Conservation (phyloP, 2,113 vertebrate genomes). For the Tupaia chinensis region DNA sequence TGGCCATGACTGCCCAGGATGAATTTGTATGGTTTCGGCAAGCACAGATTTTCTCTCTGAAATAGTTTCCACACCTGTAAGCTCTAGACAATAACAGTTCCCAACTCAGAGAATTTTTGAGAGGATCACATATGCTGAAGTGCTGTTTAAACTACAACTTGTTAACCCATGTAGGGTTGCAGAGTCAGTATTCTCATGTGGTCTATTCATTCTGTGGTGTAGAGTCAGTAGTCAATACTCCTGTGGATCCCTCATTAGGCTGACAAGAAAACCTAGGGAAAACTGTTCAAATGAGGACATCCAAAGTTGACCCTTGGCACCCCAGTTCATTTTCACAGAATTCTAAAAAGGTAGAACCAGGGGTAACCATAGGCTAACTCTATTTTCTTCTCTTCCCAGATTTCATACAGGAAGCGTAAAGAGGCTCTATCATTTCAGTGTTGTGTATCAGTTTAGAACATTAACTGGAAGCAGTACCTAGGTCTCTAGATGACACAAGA, state of each 20-base stretch:
- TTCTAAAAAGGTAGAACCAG: neutral
- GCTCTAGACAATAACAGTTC: neutral
- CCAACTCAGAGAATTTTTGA: neutral
- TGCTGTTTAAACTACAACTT: neutral
- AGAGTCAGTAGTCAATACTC: neutral
- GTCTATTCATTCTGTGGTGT: neutral
- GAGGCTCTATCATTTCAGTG: neutral
- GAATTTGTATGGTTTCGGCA: neutral
- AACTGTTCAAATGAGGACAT: neutral
- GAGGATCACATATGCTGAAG: neutral
- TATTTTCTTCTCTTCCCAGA: neutral
- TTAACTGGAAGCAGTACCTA: neutral
- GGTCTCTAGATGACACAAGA: neutral
- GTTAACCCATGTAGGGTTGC: neutral
- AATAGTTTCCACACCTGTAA: neutral
- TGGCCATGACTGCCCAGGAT: neutral
- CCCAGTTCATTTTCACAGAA: neutral
- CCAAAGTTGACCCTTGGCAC: neutral
- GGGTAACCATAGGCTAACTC: neutral
- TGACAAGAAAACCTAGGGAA: neutral
- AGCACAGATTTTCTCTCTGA: neutral
- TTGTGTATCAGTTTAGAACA: neutral
- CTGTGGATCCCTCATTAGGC: neutral
- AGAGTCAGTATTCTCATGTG: neutral
- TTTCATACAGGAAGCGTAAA: neutral